A percentile compares a stretch with the other conserved stretches of the same genome.
Conservation (phyloP, 2,888 invertebrate genomes). For the Amphipoea oculea region DNA sequence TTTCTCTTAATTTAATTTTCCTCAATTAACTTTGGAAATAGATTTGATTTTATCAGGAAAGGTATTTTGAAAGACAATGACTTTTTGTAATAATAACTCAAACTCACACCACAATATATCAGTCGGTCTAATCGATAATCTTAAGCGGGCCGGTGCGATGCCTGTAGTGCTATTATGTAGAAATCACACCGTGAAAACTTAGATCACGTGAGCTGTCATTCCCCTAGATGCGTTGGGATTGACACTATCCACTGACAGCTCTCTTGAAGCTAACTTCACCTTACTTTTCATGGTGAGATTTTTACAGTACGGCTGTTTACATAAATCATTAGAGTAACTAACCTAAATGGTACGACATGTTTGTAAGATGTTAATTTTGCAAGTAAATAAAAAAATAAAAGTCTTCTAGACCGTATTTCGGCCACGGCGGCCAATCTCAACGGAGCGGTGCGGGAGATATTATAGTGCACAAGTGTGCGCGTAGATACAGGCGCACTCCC, state of each 20-base stretch:
- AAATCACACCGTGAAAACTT: too few species aligned
- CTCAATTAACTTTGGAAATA: neutral
- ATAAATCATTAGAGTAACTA: neutral
- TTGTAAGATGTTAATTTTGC: neutral
- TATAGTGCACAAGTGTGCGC: too few species aligned
- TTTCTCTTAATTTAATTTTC: neutral
- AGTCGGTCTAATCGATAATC: constrained; percentile 12
- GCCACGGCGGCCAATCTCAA: too few species aligned
- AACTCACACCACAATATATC: neutral
- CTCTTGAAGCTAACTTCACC: too few species aligned
- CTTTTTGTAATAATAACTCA: constrained; percentile 25
- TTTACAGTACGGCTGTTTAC: neutral
- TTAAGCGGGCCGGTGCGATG: neutral
- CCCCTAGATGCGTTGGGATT: too few species aligned
- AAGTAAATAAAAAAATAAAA: neutral
- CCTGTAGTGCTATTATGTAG: too few species aligned
- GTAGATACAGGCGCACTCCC: too few species aligned
- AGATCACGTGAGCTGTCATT: too few species aligned
- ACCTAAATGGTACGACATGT: neutral
- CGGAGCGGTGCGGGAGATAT: too few species aligned
- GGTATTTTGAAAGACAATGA: constrained; percentile 32
- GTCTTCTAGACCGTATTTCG: too few species aligned
- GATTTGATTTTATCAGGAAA: neutral
- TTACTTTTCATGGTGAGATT: too few species aligned
- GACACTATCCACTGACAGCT: too few species aligned